Conservation (phyloP, 2,888 invertebrate species). For the Tholera decimalis region DNA sequence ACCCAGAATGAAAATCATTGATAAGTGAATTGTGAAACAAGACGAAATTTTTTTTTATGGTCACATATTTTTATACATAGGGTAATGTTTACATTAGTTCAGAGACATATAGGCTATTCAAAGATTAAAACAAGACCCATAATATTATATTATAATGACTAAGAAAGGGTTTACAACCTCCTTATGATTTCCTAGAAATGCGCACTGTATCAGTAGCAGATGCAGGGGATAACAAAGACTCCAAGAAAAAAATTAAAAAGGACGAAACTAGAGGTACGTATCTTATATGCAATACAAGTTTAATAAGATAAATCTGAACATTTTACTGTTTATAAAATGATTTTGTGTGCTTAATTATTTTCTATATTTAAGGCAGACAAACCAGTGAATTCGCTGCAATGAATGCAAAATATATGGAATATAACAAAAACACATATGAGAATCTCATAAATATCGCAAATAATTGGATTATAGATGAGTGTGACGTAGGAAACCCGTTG, state of each 20-base stretch:
- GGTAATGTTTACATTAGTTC: too few relatives aligned
- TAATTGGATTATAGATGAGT: slow-evolving; percentile 83
- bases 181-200: slow-evolving; percentile 57
- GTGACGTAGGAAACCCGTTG: slow-evolving; percentile 80
- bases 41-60: too few relatives aligned
- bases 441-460: slow-evolving; percentile 81
- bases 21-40: too few relatives aligned
- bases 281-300: neutral
- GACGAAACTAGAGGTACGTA: slow-evolving; percentile 79
- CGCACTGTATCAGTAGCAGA: slow-evolving; percentile 70
- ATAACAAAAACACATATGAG: slow-evolving; percentile 82
- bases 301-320: neutral
- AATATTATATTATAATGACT: neutral
- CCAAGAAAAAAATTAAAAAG: slow-evolving; percentile 83
- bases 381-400: slow-evolving; percentile 78
- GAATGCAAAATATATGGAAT: slow-evolving; percentile 83
- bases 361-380: slow-evolving; percentile 74
- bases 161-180: neutral
- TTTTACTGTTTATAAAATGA: too few relatives aligned
- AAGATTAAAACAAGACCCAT: neutral
- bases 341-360: neutral
- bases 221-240: slow-evolving; percentile 77
- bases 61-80: too few relatives aligned
- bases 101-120: neutral
- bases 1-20: too few relatives aligned